Evolutionary conservation across 2,113 vertebrate genomes (phyloP).

Genomic region (Galeopterus variegatus): DNA sequence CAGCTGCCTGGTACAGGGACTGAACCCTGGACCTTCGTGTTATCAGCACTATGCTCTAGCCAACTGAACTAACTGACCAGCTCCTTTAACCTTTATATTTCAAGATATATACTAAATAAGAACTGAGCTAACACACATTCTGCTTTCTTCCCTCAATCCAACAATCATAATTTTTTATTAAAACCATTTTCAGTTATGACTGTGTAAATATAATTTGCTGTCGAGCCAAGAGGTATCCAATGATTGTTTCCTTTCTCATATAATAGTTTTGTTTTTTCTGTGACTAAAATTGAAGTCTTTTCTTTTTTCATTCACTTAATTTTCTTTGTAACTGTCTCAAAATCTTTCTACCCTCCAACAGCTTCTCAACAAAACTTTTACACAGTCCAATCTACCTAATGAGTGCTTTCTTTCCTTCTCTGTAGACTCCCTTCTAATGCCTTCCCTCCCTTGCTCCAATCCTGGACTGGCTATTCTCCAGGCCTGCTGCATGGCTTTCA

Average conservation of each 20-base stretch:
- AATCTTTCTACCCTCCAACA: not conserved
- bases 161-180: not conserved
- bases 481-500: not conserved
- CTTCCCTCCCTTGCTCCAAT: not conserved
- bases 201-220: not conserved
- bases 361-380: not conserved
- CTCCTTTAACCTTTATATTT: constrained; percentile 1
- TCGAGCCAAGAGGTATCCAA: not conserved
- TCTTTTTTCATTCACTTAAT: constrained; percentile 13
- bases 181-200: constrained; percentile 12
- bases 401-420: not conserved
- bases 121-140: not conserved
- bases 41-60: too few species aligned
- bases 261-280: not conserved
- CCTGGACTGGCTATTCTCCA: not conserved
- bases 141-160: not conserved
- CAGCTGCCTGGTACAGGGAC: too few species aligned
- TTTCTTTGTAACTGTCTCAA: constrained; percentile 42
- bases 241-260: not conserved
- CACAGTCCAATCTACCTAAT: not conserved
- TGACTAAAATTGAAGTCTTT: constrained; percentile 29
- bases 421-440: not conserved
- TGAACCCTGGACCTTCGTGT: too few species aligned
- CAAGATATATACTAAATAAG: not conserved
- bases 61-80: too few species aligned